Conservation (phyloP, 2,888 invertebrate species). For the Brachyptera putata region DNA sequence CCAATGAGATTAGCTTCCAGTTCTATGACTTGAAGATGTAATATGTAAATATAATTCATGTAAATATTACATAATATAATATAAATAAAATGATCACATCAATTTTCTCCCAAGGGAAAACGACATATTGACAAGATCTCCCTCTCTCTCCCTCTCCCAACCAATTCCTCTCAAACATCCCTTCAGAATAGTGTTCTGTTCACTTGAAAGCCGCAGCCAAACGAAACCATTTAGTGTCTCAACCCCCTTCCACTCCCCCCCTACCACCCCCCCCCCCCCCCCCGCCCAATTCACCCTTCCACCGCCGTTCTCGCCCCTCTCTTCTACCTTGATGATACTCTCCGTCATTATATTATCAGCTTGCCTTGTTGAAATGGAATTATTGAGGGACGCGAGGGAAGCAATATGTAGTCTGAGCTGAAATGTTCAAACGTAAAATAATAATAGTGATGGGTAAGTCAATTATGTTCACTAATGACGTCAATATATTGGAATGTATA, state of each 20-base stretch:
- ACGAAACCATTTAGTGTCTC: slow-evolving; percentile 20
- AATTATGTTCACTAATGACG: too few species aligned
- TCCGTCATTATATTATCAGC: slow-evolving; percentile 14
- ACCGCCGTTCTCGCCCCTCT: not conserved
- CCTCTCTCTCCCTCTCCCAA: not conserved
- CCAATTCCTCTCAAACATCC: not conserved
- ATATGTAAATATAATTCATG: too few species aligned
- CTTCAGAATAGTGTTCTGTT: slow-evolving; percentile 5
- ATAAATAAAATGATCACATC: too few species aligned
- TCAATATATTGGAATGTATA: too few species aligned
- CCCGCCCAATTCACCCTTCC: not conserved
- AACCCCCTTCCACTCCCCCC: not conserved
- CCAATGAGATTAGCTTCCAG: too few species aligned
- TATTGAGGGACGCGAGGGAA: too few species aligned
- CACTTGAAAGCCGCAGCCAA: slow-evolving; percentile 22
- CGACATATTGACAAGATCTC: slow-evolving; percentile 9
- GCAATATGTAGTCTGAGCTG: too few species aligned
- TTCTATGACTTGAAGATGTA: too few species aligned
- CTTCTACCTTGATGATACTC: not conserved
- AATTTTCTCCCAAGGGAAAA: not conserved
- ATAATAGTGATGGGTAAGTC: too few species aligned
- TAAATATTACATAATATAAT: too few species aligned
- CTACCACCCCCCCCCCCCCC: not conserved
- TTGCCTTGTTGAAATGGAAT: slow-evolving; percentile 7
- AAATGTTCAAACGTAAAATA: too few species aligned